Evolutionary conservation across 1,140 invertebrate genomes (phyloP).

Genomic region (Cataglyphis hispanica): DNA sequence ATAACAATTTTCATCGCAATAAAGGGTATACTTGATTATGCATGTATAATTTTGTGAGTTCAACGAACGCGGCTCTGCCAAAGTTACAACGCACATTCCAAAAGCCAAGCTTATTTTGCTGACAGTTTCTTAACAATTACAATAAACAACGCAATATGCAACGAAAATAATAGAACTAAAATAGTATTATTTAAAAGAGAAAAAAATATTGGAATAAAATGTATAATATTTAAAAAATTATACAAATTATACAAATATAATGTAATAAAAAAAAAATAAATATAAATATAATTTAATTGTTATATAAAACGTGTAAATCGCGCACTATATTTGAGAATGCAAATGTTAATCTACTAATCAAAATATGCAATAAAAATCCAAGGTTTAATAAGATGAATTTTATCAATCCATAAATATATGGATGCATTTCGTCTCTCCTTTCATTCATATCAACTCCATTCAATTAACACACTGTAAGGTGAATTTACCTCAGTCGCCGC

Average conservation of each 20-base stretch:
- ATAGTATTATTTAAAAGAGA: neutral
- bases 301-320: no score
- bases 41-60: constrained; percentile 33
- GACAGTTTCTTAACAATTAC: neutral
- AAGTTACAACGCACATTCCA: neutral
- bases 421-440: neutral
- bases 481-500: neutral
- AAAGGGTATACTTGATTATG: constrained; percentile 35
- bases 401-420: neutral
- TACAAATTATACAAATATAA: no score
- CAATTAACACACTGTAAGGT: neutral
- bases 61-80: constrained; percentile 15
- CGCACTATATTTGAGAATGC: no score
- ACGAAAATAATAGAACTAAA: neutral
- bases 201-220: no score
- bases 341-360: neutral
- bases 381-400: constrained; percentile 5
- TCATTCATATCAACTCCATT: neutral
- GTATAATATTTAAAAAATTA: neutral
- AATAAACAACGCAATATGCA: neutral
- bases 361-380: neutral
- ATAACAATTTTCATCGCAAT: constrained; percentile 56
- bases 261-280: no score
- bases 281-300: no score
- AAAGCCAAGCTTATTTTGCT: neutral